A percentile compares a stretch with the other conserved stretches of the same genome.
phyloP scores from a whole-genome alignment of 2,888 invertebrate genomes.

The Eueremaeus valkanovi region DNA sequence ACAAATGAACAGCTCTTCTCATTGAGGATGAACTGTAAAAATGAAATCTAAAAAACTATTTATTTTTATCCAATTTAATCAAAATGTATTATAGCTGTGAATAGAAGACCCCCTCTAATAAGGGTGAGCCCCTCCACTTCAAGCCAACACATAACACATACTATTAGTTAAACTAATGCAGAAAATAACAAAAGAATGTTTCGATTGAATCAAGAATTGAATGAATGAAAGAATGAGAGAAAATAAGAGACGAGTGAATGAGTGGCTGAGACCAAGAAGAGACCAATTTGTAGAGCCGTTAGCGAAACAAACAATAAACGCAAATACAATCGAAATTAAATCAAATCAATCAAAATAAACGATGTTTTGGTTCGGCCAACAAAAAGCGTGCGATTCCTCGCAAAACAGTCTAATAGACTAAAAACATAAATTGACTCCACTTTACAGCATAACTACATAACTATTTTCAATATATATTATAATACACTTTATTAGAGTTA shows the following conservation, averaged over 20 bases:
- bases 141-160: background rate
- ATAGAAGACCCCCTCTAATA: background rate
- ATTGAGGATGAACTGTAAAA: slow-evolving; percentile 36
- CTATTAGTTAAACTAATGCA: no score
- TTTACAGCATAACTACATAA: slow-evolving; percentile 19
- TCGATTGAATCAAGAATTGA: background rate
- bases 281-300: background rate
- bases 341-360: slow-evolving; percentile 34
- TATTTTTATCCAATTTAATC: slow-evolving; percentile 34
- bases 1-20: slow-evolving; percentile 5
- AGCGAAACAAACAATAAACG: background rate
- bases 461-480: slow-evolving; percentile 5
- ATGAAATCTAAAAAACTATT: slow-evolving; percentile 28
- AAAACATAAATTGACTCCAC: slow-evolving; percentile 11
- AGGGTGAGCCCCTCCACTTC: background rate
- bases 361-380: background rate
- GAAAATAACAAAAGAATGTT: background rate
- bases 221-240: no score
- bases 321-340: slow-evolving; percentile 17
- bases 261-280: background rate
- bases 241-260: background rate
- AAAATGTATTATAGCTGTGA: slow-evolving; percentile 12
- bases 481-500: background rate
- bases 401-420: background rate
- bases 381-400: background rate